Evolutionary conservation across 2,888 invertebrate species (phyloP).

Genomic region (Chironomus riparius): DNA sequence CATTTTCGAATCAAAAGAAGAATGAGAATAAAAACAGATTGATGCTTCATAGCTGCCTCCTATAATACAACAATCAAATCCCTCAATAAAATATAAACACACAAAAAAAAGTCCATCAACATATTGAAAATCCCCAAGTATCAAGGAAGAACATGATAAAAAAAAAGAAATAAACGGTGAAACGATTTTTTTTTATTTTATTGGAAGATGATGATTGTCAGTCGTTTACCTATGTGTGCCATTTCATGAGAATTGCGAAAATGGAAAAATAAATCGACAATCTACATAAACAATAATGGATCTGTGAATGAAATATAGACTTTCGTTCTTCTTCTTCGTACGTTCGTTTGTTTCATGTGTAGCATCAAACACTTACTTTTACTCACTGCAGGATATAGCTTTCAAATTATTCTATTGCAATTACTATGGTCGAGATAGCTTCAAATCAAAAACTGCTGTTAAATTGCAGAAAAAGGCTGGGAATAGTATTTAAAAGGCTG

Average conservation of each 20-base stretch:
- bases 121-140: constrained; percentile 10
- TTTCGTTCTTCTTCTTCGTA: background rate
- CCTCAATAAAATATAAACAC: background rate
- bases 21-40: background rate
- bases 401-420: background rate
- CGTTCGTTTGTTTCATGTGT: background rate
- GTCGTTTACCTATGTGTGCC: background rate
- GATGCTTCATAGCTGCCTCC: background rate
- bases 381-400: too few species aligned
- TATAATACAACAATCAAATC: background rate
- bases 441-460: too few species aligned
- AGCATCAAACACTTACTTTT: too few species aligned
- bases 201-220: constrained; percentile 24
- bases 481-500: too few species aligned
- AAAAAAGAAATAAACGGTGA: constrained; percentile 5
- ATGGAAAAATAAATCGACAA: constrained; percentile 24
- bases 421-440: background rate
- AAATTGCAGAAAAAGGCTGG: too few species aligned
- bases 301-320: constrained; percentile 22
- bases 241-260: background rate
- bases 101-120: constrained; percentile 7
- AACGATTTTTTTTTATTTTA: constrained; percentile 15
- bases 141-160: background rate
- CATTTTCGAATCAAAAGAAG: background rate
- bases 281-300: constrained; percentile 26